phyloP scores from a whole-genome alignment of 2,888 invertebrate species.

The Pogonocherus hispidulus region DNA sequence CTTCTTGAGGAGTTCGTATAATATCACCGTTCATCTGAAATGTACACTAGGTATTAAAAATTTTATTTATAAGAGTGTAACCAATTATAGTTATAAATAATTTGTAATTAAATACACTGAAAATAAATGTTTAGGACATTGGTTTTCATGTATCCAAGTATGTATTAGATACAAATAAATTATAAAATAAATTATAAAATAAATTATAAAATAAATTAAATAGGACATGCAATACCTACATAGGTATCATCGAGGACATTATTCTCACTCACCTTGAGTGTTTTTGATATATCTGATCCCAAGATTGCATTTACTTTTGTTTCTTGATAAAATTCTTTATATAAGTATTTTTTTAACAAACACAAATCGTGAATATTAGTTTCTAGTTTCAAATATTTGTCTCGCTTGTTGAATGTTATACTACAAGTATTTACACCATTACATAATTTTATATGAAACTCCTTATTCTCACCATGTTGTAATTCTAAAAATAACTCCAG shows the following conservation, averaged over 20 bases:
- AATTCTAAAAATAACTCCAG: constrained; percentile 55
- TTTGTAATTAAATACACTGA: too few relatives aligned
- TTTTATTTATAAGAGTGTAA: too few relatives aligned
- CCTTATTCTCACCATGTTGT: constrained; percentile 45
- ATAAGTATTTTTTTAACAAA: constrained; percentile 58
- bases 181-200: too few relatives aligned
- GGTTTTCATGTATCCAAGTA: too few relatives aligned
- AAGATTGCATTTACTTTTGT: background rate
- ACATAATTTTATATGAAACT: constrained; percentile 49
- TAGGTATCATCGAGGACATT: too few relatives aligned
- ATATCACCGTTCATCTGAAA: constrained; percentile 35
- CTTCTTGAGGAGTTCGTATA: constrained; percentile 21
- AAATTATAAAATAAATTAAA: too few relatives aligned
- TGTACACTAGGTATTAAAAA: background rate
- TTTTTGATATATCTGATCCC: background rate
- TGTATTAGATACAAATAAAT: too few relatives aligned
- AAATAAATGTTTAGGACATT: too few relatives aligned
- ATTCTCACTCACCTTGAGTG: background rate
- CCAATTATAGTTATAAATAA: too few relatives aligned
- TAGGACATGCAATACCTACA: too few relatives aligned
- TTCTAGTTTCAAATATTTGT: constrained; percentile 48
- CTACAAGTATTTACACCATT: constrained; percentile 47
- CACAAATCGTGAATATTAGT: constrained; percentile 50
- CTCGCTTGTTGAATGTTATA: constrained; percentile 53
- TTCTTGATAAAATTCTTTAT: constrained; percentile 25